Percentiles rank a stretch among this genome's conserved stretches.
Evolutionary conservation across 2,888 invertebrate genomes (phyloP).

Genomic region (Argyresthia albistria): DNA sequence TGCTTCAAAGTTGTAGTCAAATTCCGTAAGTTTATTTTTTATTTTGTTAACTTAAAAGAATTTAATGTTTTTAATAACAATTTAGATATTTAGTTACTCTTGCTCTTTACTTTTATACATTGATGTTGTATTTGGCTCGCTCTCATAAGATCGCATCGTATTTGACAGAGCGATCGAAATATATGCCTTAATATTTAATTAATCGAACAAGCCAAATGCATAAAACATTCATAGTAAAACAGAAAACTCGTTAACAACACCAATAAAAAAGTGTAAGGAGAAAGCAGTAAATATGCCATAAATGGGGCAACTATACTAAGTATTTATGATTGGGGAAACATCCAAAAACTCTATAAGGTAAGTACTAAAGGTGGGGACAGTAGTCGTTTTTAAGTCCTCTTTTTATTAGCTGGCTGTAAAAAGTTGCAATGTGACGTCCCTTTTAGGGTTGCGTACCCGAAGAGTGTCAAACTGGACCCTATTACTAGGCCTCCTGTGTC

Average conservation of each 20-base stretch:
- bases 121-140: too few relatives aligned
- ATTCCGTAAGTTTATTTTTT: too few relatives aligned
- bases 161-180: too few relatives aligned
- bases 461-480: too few relatives aligned
- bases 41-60: too few relatives aligned
- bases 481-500: too few relatives aligned
- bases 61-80: too few relatives aligned
- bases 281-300: slow-evolving; percentile 1
- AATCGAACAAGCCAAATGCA: slow-evolving; percentile 8
- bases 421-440: background rate
- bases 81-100: too few relatives aligned
- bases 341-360: background rate
- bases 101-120: too few relatives aligned
- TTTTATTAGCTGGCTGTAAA: background rate
- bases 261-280: slow-evolving; percentile 26
- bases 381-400: background rate
- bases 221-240: slow-evolving; percentile 42
- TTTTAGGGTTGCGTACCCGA: too few relatives aligned
- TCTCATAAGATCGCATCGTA: too few relatives aligned
- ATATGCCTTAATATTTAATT: background rate
- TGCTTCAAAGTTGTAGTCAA: too few relatives aligned
- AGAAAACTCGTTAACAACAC: slow-evolving; percentile 46
- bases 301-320: background rate
- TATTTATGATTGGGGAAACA: background rate
- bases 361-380: background rate